Conservation (phyloP, 2,113 vertebrate species). For the Mastomys coucha region DNA sequence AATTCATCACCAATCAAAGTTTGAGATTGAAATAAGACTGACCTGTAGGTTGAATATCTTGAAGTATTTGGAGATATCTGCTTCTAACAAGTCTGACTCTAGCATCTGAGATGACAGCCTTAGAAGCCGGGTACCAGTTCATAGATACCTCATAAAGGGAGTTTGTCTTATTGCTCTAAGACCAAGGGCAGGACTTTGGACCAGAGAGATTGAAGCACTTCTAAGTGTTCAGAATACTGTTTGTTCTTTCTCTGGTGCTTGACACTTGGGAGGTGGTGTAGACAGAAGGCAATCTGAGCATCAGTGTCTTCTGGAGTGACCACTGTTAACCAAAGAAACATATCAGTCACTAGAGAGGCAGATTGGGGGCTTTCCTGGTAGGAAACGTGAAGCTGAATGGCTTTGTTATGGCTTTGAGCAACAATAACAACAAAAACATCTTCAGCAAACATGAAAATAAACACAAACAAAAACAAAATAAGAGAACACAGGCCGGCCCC, state of each 20-base stretch:
- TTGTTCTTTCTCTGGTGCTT: background rate
- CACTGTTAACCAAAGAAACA: background rate
- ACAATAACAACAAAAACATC: background rate
- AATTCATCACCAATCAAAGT: background rate
- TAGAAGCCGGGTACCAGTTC: background rate
- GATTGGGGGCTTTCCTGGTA: background rate
- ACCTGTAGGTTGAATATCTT: background rate
- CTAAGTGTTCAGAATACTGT: constrained; percentile 8
- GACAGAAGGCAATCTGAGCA: background rate
- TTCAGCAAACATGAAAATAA: constrained; percentile 55
- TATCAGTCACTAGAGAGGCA: background rate
- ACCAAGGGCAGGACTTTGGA: background rate
- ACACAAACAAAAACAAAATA: constrained; percentile 52
- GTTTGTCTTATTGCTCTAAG: background rate
- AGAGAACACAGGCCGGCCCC: background rate
- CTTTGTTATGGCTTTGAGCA: constrained; percentile 1
- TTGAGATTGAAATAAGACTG: background rate
- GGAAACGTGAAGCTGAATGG: background rate
- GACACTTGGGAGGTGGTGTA: background rate
- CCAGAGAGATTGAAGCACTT: background rate
- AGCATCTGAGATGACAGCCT: background rate
- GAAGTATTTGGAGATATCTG: background rate
- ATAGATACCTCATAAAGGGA: background rate
- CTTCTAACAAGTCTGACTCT: background rate
- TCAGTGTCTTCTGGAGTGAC: background rate